These are phyloP conservation scores for Amphipyra tragopoginis DNA, from an alignment of 2,888 invertebrate species.

Conservation along the genomic window DNA sequence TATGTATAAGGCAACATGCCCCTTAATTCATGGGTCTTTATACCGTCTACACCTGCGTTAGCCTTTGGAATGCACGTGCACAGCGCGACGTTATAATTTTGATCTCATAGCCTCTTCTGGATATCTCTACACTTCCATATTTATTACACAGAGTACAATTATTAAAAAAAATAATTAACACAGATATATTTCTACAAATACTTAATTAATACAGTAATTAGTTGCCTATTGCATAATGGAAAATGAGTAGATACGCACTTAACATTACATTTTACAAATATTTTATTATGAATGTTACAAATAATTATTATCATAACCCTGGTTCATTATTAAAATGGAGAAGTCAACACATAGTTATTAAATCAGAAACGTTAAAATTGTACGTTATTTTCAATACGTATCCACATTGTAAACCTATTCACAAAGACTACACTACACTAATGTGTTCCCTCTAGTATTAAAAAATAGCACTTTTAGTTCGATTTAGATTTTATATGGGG, in stretches of 20 bases:
- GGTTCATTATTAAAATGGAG: background rate
- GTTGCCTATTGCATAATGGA: slow-evolving; percentile 52
- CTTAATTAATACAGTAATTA: slow-evolving; percentile 40
- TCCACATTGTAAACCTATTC: too few relatives aligned
- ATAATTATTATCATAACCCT: slow-evolving; percentile 19
- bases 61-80: too few relatives aligned
- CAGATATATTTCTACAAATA: slow-evolving; percentile 40
- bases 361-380: too few relatives aligned
- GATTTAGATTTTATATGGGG: too few relatives aligned
- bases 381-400: too few relatives aligned
- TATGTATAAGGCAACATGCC: too few relatives aligned
- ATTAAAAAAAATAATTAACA: slow-evolving; percentile 33
- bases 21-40: too few relatives aligned
- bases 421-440: too few relatives aligned
- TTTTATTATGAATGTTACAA: slow-evolving; percentile 30
- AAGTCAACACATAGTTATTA: background rate
- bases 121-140: slow-evolving; percentile 39
- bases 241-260: slow-evolving; percentile 47
- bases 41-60: too few relatives aligned
- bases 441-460: too few relatives aligned
- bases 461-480: too few relatives aligned
- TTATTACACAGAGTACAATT: slow-evolving; percentile 23
- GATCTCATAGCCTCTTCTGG: slow-evolving; percentile 23
- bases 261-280: slow-evolving; percentile 30
- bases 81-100: too few relatives aligned